phyloP scores from a whole-genome alignment of 1,140 invertebrate species.

The Trachymyrmex septentrionalis region DNA sequence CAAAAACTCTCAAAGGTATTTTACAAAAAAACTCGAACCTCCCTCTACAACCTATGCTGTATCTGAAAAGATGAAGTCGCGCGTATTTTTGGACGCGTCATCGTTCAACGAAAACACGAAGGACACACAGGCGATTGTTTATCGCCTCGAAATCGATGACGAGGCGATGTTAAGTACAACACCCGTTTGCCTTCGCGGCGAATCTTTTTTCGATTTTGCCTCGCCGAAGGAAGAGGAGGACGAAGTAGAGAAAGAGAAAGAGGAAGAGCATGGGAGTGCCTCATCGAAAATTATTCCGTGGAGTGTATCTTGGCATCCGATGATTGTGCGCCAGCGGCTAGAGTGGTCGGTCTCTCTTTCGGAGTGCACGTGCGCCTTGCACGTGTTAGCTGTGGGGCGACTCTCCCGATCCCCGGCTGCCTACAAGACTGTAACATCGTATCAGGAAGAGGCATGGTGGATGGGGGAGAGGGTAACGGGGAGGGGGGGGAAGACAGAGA shows the following conservation, averaged over 20 bases:
- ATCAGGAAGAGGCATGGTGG: constrained; percentile 76
- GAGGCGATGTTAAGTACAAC: constrained; percentile 9
- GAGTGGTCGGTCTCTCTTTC: constrained; percentile 77
- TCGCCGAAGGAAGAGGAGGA: neutral
- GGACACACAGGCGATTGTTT: constrained; percentile 30
- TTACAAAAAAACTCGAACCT: no score
- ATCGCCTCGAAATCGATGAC: constrained; percentile 15
- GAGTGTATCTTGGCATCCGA: constrained; percentile 85
- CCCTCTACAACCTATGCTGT: neutral
- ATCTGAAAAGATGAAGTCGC: neutral
- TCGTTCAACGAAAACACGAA: neutral
- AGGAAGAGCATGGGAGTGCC: constrained; percentile 74
- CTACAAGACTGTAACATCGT: constrained; percentile 83
- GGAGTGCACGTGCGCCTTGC: constrained; percentile 85
- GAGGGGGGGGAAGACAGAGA: neutral
- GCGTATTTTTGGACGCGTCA: neutral
- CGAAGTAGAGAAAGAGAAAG: neutral
- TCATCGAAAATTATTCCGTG: constrained; percentile 82
- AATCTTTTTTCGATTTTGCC: constrained; percentile 50
- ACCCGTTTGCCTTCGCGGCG: constrained; percentile 60
- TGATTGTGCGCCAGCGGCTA: constrained; percentile 84
- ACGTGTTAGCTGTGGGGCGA: constrained; percentile 84
- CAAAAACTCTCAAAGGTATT: neutral
- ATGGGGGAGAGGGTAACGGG: neutral
- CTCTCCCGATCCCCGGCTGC: constrained; percentile 84